These are phyloP conservation scores for Pyrrhosoma nymphula DNA, from an alignment of 2,888 invertebrate genomes.

Conservation along the genomic window DNA sequence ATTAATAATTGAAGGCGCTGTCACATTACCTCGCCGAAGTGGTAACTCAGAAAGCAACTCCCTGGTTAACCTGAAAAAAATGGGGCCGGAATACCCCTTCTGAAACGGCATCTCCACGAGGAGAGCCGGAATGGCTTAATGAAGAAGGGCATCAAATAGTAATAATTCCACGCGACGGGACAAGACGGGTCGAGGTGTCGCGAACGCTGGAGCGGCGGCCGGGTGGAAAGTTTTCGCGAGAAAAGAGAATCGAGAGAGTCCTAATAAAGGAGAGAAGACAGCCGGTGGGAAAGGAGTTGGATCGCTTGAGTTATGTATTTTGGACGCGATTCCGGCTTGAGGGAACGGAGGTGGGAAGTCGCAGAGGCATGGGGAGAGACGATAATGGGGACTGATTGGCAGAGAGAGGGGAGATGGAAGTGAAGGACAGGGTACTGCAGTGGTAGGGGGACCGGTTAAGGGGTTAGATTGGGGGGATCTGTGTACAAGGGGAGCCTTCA, in stretches of 20 bases:
- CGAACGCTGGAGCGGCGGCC: background rate
- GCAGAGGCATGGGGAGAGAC: conserved; percentile 1
- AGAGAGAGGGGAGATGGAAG: background rate
- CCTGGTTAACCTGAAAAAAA: background rate
- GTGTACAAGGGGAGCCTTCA: background rate
- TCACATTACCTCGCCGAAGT: no score
- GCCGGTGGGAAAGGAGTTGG: background rate
- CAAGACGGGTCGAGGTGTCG: background rate
- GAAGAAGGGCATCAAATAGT: background rate
- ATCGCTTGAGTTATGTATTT: conserved; percentile 23
- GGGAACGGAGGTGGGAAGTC: background rate
- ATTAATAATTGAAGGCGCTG: no score
- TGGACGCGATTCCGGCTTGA: background rate
- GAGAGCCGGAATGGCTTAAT: background rate
- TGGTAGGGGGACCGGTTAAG: background rate
- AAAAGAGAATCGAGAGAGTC: background rate
- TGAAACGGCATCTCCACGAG: background rate
- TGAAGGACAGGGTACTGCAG: background rate
- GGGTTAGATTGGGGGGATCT: background rate
- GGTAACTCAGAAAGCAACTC: background rate
- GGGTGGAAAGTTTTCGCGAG: background rate
- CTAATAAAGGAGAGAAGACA: background rate
- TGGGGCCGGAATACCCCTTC: background rate
- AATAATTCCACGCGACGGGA: conserved; percentile 1
- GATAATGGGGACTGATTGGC: background rate